Evolutionary conservation across 2,113 vertebrate genomes (phyloP).

Genomic region (Cephalopholis sonnerati): DNA sequence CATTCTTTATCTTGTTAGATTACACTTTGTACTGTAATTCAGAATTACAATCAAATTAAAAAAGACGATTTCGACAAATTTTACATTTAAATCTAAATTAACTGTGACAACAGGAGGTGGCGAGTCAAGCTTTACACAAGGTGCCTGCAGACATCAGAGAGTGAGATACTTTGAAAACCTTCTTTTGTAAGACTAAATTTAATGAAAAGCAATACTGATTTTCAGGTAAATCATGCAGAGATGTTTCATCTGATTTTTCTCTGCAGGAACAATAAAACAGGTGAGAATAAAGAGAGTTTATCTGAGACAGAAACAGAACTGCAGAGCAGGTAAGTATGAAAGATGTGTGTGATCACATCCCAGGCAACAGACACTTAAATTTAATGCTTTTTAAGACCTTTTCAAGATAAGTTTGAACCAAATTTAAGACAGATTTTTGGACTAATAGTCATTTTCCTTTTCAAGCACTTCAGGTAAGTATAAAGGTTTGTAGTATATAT

Average conservation of each 20-base stretch:
- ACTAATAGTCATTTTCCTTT: no score
- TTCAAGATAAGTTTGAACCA: no score
- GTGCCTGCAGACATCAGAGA: background rate
- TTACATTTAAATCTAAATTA: background rate
- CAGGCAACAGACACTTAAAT: no score
- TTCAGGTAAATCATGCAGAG: background rate
- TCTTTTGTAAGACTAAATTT: background rate
- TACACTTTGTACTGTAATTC: constrained; percentile 38
- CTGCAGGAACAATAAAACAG: background rate
- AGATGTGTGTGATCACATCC: background rate
- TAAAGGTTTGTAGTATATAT: no score
- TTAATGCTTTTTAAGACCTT: no score
- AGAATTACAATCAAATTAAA: constrained; percentile 31
- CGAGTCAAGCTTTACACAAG: background rate
- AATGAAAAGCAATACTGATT: background rate
- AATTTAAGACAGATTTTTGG: no score
- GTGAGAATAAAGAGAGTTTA: background rate
- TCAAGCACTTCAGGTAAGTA: no score
- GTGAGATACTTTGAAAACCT: background rate
- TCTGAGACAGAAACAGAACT: background rate
- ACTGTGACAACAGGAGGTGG: background rate
- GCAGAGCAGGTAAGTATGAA: background rate
- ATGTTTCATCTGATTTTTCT: background rate
- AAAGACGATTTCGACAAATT: background rate
- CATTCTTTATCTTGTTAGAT: constrained; percentile 75